Percentiles rank a stretch among this genome's conserved stretches.
Evolutionary conservation across 1,140 invertebrate species (phyloP).

Genomic region (Formica selysi): DNA sequence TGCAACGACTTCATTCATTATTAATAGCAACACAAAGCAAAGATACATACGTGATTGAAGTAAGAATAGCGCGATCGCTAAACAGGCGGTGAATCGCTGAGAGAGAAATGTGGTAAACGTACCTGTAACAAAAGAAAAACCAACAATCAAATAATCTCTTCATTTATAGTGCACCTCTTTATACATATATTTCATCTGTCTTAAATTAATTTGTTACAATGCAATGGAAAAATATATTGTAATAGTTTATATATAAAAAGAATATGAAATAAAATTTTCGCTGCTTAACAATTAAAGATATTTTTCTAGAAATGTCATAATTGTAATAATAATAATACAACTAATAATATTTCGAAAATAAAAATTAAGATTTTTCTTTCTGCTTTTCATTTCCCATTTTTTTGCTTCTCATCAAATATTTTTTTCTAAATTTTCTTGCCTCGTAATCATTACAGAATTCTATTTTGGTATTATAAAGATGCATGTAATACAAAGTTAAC

Average conservation of each 20-base stretch:
- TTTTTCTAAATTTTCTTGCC: background rate
- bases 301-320: background rate
- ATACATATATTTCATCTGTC: background rate
- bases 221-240: background rate
- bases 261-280: constrained; percentile 8
- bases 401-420: background rate
- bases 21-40: constrained; percentile 73
- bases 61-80: constrained; percentile 66
- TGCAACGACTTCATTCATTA: constrained; percentile 73
- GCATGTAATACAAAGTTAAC: background rate
- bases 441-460: background rate
- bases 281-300: background rate
- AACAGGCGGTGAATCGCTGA: constrained; percentile 12
- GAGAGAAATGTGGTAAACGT: constrained; percentile 66
- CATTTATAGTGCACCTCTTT: background rate
- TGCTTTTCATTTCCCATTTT: background rate
- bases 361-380: background rate
- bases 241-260: background rate
- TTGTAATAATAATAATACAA: background rate
- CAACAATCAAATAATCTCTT: constrained; percentile 58
- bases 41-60: constrained; percentile 75
- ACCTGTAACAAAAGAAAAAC: constrained; percentile 74
- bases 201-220: background rate
- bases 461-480: background rate
- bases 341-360: background rate